A percentile compares a stretch with the other conserved stretches of the same genome.
Evolutionary conservation across 37 sponge, comb jelly and placozoan genomes (phyloP).

Genomic region (Theonella swinhoei): DNA sequence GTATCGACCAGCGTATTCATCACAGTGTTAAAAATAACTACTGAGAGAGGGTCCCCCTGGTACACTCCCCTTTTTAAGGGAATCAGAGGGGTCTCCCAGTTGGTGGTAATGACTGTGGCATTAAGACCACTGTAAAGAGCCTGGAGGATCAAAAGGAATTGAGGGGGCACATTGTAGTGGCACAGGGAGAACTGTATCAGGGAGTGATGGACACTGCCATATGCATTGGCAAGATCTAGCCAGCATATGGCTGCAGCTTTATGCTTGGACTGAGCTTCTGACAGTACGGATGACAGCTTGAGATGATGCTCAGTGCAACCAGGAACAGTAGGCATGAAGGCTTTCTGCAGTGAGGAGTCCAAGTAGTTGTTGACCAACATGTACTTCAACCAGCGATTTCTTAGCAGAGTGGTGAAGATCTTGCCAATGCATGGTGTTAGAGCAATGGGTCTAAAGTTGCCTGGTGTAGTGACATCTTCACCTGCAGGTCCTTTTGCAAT

Average conservation of each 20-base stretch:
- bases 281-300: background rate
- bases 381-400: too few relatives aligned
- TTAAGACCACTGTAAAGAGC: slow-evolving; percentile 15
- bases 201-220: slow-evolving; percentile 41
- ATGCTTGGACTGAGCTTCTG: slow-evolving; percentile 24
- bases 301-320: too few relatives aligned
- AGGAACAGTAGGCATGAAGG: too few relatives aligned
- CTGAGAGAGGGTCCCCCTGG: slow-evolving; percentile 52
- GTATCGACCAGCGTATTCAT: slow-evolving; percentile 33
- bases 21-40: slow-evolving; percentile 30
- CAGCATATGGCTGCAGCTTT: slow-evolving; percentile 13
- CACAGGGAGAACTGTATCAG: slow-evolving; percentile 30
- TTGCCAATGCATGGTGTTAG: too few relatives aligned
- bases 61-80: slow-evolving; percentile 14
- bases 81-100: slow-evolving; percentile 22
- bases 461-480: slow-evolving; percentile 17
- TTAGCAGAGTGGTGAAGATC: too few relatives aligned
- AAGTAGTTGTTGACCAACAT: too few relatives aligned
- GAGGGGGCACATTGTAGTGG: slow-evolving; percentile 34
- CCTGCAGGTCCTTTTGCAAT: slow-evolving; percentile 18
- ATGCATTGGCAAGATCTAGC: slow-evolving; percentile 48
- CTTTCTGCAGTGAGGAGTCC: too few relatives aligned
- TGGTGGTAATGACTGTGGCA: slow-evolving; percentile 9
- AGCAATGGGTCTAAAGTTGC: too few relatives aligned
- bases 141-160: background rate